These are phyloP conservation scores for Zosterops lateralis DNA, from an alignment of 2,113 vertebrate species.

Conservation along the genomic window DNA sequence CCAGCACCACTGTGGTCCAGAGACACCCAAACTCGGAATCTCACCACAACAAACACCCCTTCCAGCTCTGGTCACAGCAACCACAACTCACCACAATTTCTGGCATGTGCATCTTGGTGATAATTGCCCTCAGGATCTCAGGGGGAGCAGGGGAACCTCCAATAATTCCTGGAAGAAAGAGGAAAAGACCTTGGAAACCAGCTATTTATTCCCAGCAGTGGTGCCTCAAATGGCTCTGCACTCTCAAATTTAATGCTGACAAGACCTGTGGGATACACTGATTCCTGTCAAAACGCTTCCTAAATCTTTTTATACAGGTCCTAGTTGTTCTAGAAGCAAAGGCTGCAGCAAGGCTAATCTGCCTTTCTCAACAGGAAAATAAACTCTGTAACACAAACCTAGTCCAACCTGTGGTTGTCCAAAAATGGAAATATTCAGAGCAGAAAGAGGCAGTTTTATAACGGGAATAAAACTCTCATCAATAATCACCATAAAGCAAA, in stretches of 20 bases:
- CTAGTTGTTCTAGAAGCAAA: neutral
- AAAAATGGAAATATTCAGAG: neutral
- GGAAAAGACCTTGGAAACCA: neutral
- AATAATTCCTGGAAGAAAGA: conserved; percentile 76
- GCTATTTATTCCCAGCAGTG: neutral
- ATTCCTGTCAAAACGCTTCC: neutral
- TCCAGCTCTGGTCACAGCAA: neutral
- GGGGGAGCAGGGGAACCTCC: conserved; percentile 85
- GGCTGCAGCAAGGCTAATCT: neutral
- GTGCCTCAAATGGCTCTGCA: neutral
- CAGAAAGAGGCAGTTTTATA: neutral
- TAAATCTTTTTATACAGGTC: neutral
- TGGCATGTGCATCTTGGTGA: conserved; percentile 72
- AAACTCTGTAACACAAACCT: neutral
- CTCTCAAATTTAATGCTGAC: neutral
- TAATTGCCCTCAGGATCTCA: conserved; percentile 77
- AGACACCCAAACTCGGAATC: neutral
- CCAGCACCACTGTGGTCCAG: accelerated
- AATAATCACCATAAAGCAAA: neutral
- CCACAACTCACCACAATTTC: conserved; percentile 79
- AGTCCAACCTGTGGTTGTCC: neutral
- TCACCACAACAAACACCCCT: neutral
- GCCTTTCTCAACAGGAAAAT: neutral
- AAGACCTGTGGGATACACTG: neutral
- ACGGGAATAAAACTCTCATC: neutral